phyloP scores from a whole-genome alignment of 1,140 invertebrate species.

The Proctacanthus coquilletti region DNA sequence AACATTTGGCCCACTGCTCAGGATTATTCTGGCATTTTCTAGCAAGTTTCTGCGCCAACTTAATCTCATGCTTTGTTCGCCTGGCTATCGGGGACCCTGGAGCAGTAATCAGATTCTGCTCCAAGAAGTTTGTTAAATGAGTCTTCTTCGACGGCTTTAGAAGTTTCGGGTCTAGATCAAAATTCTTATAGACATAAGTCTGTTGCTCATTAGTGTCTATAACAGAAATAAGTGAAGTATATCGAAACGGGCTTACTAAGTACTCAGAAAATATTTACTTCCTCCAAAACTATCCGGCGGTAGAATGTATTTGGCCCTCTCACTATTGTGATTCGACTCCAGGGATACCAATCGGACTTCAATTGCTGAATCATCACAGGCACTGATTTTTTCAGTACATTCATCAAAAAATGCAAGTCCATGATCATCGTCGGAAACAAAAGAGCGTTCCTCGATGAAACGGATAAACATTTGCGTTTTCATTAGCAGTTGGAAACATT shows the following conservation, averaged over 20 bases:
- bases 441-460: conserved; percentile 97
- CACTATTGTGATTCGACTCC: conserved; percentile 48
- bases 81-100: conserved; percentile 82
- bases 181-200: conserved; percentile 37
- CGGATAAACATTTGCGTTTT: conserved; percentile 95
- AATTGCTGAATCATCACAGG: conserved; percentile 38
- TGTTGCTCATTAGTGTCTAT: conserved; percentile 6
- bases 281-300: conserved; percentile 57
- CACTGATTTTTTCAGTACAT: conserved; percentile 63
- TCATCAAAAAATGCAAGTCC: conserved; percentile 96
- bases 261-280: conserved; percentile 1
- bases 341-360: conserved; percentile 54
- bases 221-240: not conserved
- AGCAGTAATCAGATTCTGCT: conserved; percentile 32
- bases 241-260: not conserved
- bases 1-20: conserved; percentile 81
- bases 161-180: conserved; percentile 35
- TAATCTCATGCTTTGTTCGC: conserved; percentile 89
- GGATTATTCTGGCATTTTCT: conserved; percentile 57
- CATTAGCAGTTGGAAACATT: conserved; percentile 80
- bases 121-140: conserved; percentile 26
- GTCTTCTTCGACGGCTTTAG: conserved; percentile 29
- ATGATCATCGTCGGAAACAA: conserved; percentile 91
- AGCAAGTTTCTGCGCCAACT: conserved; percentile 77
- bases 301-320: conserved; percentile 87